These are phyloP conservation scores for Mactromeris polynyma DNA, from an alignment of 2,888 invertebrate species.

Conservation along the genomic window DNA sequence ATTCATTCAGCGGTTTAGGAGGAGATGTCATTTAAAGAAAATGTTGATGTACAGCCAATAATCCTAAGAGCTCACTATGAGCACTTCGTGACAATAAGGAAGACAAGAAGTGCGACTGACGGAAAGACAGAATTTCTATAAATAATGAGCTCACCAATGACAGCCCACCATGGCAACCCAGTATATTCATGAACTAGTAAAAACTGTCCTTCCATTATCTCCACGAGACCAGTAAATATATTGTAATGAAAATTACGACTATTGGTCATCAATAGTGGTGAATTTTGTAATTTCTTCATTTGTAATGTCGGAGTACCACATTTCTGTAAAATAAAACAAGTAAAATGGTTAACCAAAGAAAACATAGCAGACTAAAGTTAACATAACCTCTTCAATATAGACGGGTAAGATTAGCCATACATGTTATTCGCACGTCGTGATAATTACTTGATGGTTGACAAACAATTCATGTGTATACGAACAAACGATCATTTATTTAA, in stretches of 20 bases:
- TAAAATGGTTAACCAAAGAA: not conserved
- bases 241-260: slow-evolving; percentile 12
- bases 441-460: no score
- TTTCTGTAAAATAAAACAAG: not conserved
- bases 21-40: no score
- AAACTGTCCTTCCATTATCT: slow-evolving; percentile 4
- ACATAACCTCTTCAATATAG: not conserved
- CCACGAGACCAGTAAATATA: not conserved
- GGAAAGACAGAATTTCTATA: no score
- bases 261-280: not conserved
- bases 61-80: no score
- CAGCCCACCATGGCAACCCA: slow-evolving; percentile 50
- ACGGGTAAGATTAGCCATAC: not conserved
- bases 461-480: no score
- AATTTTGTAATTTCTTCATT: not conserved
- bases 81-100: no score
- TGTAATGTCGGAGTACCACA: not conserved
- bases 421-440: no score
- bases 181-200: slow-evolving; percentile 32
- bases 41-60: no score
- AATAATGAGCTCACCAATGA: slow-evolving; percentile 35
- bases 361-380: not conserved
- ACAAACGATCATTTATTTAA: no score
- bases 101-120: no score
- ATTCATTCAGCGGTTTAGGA: no score